Conservation (phyloP, 1,140 invertebrate species). For the Drosophila suzukii region DNA sequence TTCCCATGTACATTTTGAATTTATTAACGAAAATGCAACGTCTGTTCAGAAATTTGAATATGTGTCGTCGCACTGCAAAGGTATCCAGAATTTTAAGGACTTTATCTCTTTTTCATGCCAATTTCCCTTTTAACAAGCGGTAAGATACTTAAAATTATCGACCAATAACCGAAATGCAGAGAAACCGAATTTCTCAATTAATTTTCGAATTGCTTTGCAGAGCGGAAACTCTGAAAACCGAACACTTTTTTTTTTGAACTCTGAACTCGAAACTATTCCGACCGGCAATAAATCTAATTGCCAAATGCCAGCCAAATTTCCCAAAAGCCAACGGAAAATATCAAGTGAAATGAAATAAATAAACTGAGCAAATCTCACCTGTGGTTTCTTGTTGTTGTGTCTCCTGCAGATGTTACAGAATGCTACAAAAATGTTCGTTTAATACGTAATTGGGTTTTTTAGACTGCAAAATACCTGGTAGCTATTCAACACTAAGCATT, state of each 20-base stretch:
- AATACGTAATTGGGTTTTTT: neutral
- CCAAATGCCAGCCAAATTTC: slow-evolving; percentile 1
- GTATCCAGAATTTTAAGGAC: neutral
- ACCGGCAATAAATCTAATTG: slow-evolving; percentile 29
- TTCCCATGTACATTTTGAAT: slow-evolving; percentile 21
- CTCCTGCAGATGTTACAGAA: neutral
- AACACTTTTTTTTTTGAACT: neutral
- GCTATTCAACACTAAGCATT: neutral
- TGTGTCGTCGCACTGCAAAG: neutral
- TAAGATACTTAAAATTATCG: neutral
- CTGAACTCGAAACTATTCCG: neutral
- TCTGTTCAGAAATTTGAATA: slow-evolving; percentile 18
- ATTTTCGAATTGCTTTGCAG: slow-evolving; percentile 3
- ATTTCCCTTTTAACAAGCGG: neutral
- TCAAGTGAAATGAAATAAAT: slow-evolving; percentile 34
- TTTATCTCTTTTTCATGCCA: neutral
- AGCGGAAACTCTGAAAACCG: slow-evolving; percentile 9
- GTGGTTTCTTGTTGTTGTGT: slow-evolving; percentile 7
- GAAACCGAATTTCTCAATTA: slow-evolving; percentile 12
- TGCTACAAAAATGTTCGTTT: neutral
- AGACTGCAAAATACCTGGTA: neutral
- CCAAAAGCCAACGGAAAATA: slow-evolving; percentile 14
- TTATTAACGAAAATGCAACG: slow-evolving; percentile 23
- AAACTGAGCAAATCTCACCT: slow-evolving; percentile 33
- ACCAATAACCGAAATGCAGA: neutral